Evolutionary conservation across 1,140 invertebrate genomes (phyloP).

Genomic region (Arion vulgaris): DNA sequence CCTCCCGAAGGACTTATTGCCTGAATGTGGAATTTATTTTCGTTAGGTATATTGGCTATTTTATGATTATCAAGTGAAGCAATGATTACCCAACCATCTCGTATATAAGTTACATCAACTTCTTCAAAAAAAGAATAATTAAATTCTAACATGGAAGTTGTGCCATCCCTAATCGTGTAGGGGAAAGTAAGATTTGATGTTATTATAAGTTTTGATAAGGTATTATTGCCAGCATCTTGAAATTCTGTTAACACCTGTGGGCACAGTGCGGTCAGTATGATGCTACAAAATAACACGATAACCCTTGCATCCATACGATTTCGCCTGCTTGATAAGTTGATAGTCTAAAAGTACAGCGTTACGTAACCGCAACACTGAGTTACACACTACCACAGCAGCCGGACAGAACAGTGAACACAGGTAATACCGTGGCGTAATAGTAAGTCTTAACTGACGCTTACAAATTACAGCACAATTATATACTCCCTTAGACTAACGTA

Average conservation of each 20-base stretch:
- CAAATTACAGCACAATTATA: too few relatives aligned
- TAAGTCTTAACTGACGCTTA: too few relatives aligned
- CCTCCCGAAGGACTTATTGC: neutral
- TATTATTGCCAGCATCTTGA: neutral
- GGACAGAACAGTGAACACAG: too few relatives aligned
- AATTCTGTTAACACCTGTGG: neutral
- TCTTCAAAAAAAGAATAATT: neutral
- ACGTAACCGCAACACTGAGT: too few relatives aligned
- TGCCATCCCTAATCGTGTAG: neutral
- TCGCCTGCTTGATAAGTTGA: too few relatives aligned
- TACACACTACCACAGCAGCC: too few relatives aligned
- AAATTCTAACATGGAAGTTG: constrained; percentile 6
- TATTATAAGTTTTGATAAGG: neutral
- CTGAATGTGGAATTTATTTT: neutral
- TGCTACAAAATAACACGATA: neutral
- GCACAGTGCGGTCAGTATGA: neutral
- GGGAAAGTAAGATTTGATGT: neutral
- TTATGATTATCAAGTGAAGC: neutral
- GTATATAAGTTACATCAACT: neutral
- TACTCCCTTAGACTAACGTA: too few relatives aligned
- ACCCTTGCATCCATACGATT: too few relatives aligned
- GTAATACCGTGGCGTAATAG: too few relatives aligned
- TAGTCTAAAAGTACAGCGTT: too few relatives aligned
- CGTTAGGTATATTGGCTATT: neutral
- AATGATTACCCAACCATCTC: neutral